Evolutionary conservation across 2,113 vertebrate genomes (phyloP).

Genomic region (Aspiorhynchus laticeps): DNA sequence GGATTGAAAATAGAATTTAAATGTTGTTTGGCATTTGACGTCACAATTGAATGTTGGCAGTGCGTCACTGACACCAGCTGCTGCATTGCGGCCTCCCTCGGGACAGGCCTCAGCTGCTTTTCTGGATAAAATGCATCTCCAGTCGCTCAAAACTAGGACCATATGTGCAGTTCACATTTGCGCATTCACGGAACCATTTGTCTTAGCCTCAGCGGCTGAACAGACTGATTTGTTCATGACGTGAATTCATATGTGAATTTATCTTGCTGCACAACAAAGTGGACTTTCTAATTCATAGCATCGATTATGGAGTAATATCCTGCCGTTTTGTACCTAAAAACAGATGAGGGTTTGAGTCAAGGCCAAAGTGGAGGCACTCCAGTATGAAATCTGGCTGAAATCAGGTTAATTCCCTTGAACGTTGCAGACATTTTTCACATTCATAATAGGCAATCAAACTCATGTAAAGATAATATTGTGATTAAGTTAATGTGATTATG

Average conservation of each 20-base stretch:
- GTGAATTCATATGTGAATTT: not conserved
- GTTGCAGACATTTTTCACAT: not conserved
- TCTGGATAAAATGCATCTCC: slow-evolving; percentile 60
- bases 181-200: slow-evolving; percentile 33
- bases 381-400: not conserved
- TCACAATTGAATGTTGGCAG: slow-evolving; percentile 61
- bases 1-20: slow-evolving; percentile 59
- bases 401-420: not conserved
- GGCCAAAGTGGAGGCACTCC: not conserved
- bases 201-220: not conserved
- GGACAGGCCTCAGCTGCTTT: slow-evolving; percentile 71
- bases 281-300: not conserved
- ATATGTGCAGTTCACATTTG: slow-evolving; percentile 63
- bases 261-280: slow-evolving; percentile 11
- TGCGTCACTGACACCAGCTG: slow-evolving; percentile 72
- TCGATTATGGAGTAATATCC: not conserved
- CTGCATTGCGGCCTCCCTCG: slow-evolving; percentile 62
- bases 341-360: not conserved
- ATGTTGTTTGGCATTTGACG: slow-evolving; percentile 62
- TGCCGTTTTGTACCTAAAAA: not conserved
- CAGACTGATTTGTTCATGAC: slow-evolving; percentile 19
- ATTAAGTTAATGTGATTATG: not conserved
- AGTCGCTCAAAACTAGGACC: slow-evolving; percentile 66
- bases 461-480: not conserved
- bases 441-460: not conserved